A percentile compares a stretch with the other conserved stretches of the same genome.
Evolutionary conservation across 2,888 invertebrate species (phyloP).

Genomic region (Cephus pygmeus): DNA sequence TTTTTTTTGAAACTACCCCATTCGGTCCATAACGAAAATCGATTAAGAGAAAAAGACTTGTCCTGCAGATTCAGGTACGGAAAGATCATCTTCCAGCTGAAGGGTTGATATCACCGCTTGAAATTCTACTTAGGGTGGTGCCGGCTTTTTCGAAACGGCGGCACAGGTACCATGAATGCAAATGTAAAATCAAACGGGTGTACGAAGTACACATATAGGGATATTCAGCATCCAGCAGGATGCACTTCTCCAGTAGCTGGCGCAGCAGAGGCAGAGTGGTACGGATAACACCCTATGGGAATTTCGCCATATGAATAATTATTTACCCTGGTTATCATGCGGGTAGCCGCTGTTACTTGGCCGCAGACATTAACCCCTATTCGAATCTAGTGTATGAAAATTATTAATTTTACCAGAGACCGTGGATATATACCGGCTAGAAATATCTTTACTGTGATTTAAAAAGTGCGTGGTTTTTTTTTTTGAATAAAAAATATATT

Average conservation of each 20-base stretch:
- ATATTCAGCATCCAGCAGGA: background rate
- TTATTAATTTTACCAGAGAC: background rate
- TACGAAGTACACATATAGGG: constrained; percentile 33
- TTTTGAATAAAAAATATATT: no score
- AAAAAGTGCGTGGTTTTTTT: no score
- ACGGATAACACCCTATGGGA: constrained; percentile 33
- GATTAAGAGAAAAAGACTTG: background rate
- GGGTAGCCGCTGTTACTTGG: constrained; percentile 20
- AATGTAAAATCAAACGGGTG: constrained; percentile 42
- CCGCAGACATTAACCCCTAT: constrained; percentile 16
- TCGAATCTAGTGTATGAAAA: background rate
- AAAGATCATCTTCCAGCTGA: background rate
- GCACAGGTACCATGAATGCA: background rate
- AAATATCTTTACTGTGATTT: background rate
- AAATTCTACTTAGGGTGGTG: background rate
- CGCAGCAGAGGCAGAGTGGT: constrained; percentile 8
- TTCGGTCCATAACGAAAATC: background rate
- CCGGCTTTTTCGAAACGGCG: background rate
- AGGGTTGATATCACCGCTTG: background rate
- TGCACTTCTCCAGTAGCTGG: background rate
- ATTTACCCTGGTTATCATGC: constrained; percentile 28
- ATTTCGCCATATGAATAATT: constrained; percentile 43
- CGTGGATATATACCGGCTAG: background rate
- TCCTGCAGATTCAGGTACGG: background rate
- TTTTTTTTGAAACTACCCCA: background rate